Percentiles rank a stretch among this genome's conserved stretches.
Evolutionary conservation across 1,140 invertebrate genomes (phyloP).

Genomic region (Hycleus phaleratus): DNA sequence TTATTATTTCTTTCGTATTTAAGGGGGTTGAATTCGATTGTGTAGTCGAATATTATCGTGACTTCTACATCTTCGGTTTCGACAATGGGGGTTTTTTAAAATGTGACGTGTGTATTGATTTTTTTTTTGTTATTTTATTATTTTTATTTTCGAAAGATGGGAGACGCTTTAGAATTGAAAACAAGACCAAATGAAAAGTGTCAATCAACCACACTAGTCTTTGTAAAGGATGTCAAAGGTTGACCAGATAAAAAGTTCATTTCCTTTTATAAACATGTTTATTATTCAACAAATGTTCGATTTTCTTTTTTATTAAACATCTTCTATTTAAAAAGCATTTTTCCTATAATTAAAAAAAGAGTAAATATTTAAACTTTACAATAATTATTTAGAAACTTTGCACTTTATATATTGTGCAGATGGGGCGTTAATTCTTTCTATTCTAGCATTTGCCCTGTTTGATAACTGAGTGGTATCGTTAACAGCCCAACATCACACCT

Average conservation of each 20-base stretch:
- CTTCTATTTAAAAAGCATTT: not conserved
- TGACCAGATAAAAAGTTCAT: slow-evolving; percentile 36
- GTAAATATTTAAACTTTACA: too few relatives aligned
- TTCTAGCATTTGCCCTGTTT: slow-evolving; percentile 6
- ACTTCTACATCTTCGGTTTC: not conserved
- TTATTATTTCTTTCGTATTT: not conserved
- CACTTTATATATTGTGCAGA: slow-evolving; percentile 11
- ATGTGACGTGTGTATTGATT: slow-evolving; percentile 27
- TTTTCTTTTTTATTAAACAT: slow-evolving; percentile 7
- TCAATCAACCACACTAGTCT: slow-evolving; percentile 28
- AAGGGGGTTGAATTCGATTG: not conserved
- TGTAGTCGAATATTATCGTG: not conserved
- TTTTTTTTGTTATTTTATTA: slow-evolving; percentile 8
- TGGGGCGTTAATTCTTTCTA: slow-evolving; percentile 10
- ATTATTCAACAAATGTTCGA: slow-evolving; percentile 21
- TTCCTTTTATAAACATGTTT: slow-evolving; percentile 31
- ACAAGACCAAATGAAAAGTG: slow-evolving; percentile 33
- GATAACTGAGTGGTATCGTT: slow-evolving; percentile 11
- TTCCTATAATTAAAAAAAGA: not conserved
- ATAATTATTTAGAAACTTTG: slow-evolving; percentile 8
- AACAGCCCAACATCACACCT: slow-evolving; percentile 6
- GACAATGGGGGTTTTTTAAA: slow-evolving; percentile 25
- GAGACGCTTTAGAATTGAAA: slow-evolving; percentile 31
- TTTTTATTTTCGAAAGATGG: not conserved
- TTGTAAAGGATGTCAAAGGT: slow-evolving; percentile 29